phyloP scores from a whole-genome alignment of 2,113 vertebrate genomes.

The Antigone vipio region DNA sequence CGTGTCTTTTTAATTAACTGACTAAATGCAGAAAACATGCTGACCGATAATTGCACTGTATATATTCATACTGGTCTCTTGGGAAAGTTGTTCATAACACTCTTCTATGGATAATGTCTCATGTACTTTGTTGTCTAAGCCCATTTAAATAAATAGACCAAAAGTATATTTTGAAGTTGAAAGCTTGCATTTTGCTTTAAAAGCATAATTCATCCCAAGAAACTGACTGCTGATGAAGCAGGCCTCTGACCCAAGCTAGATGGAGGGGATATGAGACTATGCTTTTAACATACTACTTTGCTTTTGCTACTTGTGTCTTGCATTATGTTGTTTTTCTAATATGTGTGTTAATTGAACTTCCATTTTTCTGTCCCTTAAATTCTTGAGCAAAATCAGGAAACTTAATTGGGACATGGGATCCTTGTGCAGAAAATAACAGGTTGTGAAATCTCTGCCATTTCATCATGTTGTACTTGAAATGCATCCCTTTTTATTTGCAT shows the following conservation, averaged over 20 bases:
- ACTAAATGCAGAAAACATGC: background rate
- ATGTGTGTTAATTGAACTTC: background rate
- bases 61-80: background rate
- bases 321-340: background rate
- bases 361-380: background rate
- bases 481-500: background rate
- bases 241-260: background rate
- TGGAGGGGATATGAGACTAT: background rate
- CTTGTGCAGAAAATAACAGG: background rate
- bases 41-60: background rate
- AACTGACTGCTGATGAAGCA: background rate
- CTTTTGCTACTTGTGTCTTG: background rate
- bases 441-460: background rate
- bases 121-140: background rate
- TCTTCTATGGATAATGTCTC: background rate
- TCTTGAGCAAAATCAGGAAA: background rate
- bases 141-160: background rate
- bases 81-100: background rate
- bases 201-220: background rate
- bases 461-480: background rate
- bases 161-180: background rate
- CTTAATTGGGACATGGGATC: background rate
- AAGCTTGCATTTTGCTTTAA: constrained; percentile 21
- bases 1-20: background rate
- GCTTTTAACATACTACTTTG: background rate